phyloP scores from a whole-genome alignment of 1,140 invertebrate species.

The Mamestra configurata region DNA sequence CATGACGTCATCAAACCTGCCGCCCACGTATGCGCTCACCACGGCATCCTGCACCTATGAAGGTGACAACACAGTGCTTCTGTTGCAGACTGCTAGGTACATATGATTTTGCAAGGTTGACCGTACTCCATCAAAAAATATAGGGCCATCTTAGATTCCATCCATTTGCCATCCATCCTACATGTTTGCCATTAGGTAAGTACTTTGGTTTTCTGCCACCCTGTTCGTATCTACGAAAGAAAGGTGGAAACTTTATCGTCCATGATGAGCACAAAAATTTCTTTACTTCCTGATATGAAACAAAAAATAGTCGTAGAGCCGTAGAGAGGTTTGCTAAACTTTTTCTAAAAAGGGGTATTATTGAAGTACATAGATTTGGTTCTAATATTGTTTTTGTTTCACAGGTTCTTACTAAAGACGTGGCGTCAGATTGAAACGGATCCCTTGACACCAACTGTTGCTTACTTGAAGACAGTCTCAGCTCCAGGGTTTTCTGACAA shows the following conservation, averaged over 20 bases:
- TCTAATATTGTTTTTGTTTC: constrained; percentile 50
- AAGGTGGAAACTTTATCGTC: too few species aligned
- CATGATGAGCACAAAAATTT: too few species aligned
- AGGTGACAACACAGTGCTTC: constrained; percentile 97
- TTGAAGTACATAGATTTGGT: background rate
- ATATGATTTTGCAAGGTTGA: background rate
- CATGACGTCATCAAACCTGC: constrained; percentile 95
- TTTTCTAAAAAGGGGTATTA: background rate
- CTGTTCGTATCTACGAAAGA: too few species aligned
- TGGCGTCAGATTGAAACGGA: constrained; percentile 89
- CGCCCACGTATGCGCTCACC: constrained; percentile 92
- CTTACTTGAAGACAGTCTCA: constrained; percentile 88
- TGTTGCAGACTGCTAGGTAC: constrained; percentile 95
- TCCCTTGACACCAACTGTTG: constrained; percentile 90
- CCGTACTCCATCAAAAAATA: background rate
- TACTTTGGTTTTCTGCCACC: too few species aligned
- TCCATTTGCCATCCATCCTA: too few species aligned
- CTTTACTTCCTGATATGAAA: too few species aligned
- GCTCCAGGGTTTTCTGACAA: constrained; percentile 63
- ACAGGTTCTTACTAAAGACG: constrained; percentile 91
- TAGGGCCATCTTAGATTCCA: too few species aligned
- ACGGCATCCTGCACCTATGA: constrained; percentile 97
- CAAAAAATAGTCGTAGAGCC: too few species aligned
- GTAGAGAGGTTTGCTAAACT: background rate
- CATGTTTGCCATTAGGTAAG: too few species aligned